Evolutionary conservation across 2,113 vertebrate genomes (phyloP).

Genomic region (Baryphthengus martii): DNA sequence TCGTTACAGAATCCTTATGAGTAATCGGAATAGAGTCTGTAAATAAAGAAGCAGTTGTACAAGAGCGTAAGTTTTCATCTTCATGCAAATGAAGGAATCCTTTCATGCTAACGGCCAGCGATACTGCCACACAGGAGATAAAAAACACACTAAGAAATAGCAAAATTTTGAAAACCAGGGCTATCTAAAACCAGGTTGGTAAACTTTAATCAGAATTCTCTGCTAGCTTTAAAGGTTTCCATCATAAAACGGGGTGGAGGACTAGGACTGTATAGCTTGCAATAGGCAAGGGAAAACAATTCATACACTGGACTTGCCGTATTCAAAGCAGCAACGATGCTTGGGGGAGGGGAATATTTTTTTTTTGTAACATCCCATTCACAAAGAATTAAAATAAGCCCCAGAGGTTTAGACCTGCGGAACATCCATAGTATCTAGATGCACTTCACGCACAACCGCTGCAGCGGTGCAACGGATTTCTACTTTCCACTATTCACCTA

Average conservation of each 20-base stretch:
- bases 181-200: not conserved
- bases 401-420: not conserved
- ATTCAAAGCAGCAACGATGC: not conserved
- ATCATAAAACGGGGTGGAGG: not conserved
- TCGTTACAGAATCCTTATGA: not conserved
- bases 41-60: slow-evolving; percentile 39
- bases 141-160: not conserved
- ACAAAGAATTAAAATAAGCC: not conserved
- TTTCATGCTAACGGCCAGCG: not conserved
- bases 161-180: not conserved
- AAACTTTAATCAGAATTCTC: not conserved
- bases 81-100: slow-evolving; percentile 22
- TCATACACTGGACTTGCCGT: not conserved
- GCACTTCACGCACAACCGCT: not conserved
- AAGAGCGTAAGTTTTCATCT: not conserved
- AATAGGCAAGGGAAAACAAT: not conserved
- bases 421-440: not conserved
- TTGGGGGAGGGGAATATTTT: not conserved
- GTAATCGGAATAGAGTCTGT: slow-evolving; percentile 26
- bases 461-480: not conserved
- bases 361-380: not conserved
- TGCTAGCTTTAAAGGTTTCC: not conserved
- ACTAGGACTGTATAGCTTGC: not conserved
- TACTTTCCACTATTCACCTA: not conserved
- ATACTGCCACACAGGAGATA: not conserved